phyloP scores from a whole-genome alignment of 2,888 invertebrate species.

The Lycia hirtaria region DNA sequence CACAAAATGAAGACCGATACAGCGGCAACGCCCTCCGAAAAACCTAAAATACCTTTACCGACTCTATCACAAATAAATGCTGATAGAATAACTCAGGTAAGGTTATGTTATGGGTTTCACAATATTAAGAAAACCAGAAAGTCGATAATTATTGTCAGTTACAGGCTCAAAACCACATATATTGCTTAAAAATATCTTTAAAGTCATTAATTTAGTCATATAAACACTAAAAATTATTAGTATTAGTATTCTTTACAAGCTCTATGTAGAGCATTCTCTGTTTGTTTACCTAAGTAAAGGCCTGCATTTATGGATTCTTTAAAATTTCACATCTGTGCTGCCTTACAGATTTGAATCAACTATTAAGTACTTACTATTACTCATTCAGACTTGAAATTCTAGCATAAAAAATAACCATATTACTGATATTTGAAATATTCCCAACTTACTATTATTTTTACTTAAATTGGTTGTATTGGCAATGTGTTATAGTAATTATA shows the following conservation, averaged over 20 bases:
- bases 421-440: too few species aligned
- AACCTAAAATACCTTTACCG: slow-evolving; percentile 87
- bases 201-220: background rate
- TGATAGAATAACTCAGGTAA: slow-evolving; percentile 95
- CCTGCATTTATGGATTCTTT: too few species aligned
- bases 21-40: slow-evolving; percentile 58
- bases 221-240: background rate
- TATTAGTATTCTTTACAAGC: background rate
- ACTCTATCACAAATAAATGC: slow-evolving; percentile 96
- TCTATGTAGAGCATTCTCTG: background rate
- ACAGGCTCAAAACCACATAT: background rate
- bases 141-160: background rate
- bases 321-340: too few species aligned
- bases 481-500: too few species aligned
- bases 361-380: too few species aligned
- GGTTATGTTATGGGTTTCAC: slow-evolving; percentile 55
- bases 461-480: too few species aligned
- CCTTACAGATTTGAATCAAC: too few species aligned
- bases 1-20: slow-evolving; percentile 67
- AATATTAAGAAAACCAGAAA: slow-evolving; percentile 34
- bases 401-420: too few species aligned
- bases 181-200: background rate
- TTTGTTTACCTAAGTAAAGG: too few species aligned
- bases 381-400: too few species aligned
- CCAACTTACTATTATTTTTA: too few species aligned